Conservation (phyloP, 2,113 vertebrate genomes). For the Sciurus niger region DNA sequence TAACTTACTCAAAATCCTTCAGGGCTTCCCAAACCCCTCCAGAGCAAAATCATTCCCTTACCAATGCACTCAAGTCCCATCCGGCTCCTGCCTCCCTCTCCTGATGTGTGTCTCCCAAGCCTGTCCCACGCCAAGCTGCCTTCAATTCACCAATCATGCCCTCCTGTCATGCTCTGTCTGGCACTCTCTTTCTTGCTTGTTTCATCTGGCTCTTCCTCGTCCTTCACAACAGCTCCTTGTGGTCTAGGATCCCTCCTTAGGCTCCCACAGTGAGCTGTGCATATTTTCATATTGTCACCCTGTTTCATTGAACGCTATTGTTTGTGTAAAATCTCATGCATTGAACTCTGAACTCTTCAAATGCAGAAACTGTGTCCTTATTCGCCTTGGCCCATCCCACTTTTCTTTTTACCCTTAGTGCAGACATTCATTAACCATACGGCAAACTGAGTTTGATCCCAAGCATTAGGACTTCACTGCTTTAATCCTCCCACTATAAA, state of each 20-base stretch:
- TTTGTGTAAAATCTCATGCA: conserved; percentile 28
- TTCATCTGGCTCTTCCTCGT: neutral
- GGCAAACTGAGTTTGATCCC: neutral
- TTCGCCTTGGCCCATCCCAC: neutral
- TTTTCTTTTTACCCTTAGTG: neutral
- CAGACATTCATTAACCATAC: neutral
- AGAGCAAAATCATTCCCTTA: neutral
- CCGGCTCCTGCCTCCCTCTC: neutral
- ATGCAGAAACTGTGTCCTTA: neutral
- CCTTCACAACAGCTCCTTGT: neutral
- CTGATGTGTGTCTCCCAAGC: neutral
- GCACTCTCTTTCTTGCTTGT: neutral
- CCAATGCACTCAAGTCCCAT: neutral
- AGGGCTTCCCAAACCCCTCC: neutral
- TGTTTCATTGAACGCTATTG: neutral
- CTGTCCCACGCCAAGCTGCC: neutral
- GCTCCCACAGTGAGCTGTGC: conserved; percentile 37
- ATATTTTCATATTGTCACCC: neutral
- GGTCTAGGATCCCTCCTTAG: neutral
- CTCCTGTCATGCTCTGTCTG: neutral
- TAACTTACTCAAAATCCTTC: neutral
- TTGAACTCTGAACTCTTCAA: neutral
- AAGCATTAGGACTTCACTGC: neutral
- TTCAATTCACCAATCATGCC: accelerated
- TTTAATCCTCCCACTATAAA: neutral